phyloP scores from a whole-genome alignment of 2,888 invertebrate species.

The Rhabditophanes sp. region DNA sequence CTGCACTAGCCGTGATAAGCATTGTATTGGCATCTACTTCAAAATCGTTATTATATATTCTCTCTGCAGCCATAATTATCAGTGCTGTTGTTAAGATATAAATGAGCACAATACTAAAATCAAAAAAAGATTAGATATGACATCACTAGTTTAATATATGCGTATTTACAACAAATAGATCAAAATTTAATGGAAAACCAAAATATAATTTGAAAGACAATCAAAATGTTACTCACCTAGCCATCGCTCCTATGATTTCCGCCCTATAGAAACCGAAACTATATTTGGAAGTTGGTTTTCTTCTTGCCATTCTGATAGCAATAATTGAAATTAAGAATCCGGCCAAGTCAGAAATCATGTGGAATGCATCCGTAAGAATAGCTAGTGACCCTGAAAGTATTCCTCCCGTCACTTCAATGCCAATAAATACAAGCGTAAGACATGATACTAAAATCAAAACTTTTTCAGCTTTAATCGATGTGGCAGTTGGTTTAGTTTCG shows the following conservation, averaged over 20 bases:
- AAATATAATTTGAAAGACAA: too few species aligned
- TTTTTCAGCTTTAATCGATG: too few species aligned
- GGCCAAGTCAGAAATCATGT: conserved; percentile 84
- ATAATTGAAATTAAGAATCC: conserved; percentile 92
- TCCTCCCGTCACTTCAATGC: conserved; percentile 45
- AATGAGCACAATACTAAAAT: conserved; percentile 80
- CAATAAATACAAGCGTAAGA: conserved; percentile 40
- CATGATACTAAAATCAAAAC: conserved; percentile 12
- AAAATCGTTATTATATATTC: conserved; percentile 63
- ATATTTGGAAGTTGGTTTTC: conserved; percentile 68
- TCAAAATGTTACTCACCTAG: too few species aligned
- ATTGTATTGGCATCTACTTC: conserved; percentile 64
- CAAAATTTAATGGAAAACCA: too few species aligned
- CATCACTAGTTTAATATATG: too few species aligned
- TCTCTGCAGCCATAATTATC: conserved; percentile 75
- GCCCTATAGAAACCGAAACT: conserved; percentile 80
- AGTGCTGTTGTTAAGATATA: conserved; percentile 91
- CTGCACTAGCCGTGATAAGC: conserved; percentile 75
- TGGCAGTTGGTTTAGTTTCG: too few species aligned
- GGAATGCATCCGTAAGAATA: conserved; percentile 86
- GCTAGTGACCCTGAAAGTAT: too few species aligned
- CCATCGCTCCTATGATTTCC: conserved; percentile 46
- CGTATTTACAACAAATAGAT: too few species aligned
- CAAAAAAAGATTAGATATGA: too few species aligned
- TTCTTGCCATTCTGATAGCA: conserved; percentile 65